phyloP scores from a whole-genome alignment of 2,888 invertebrate genomes.

The Pinctada fucata region DNA sequence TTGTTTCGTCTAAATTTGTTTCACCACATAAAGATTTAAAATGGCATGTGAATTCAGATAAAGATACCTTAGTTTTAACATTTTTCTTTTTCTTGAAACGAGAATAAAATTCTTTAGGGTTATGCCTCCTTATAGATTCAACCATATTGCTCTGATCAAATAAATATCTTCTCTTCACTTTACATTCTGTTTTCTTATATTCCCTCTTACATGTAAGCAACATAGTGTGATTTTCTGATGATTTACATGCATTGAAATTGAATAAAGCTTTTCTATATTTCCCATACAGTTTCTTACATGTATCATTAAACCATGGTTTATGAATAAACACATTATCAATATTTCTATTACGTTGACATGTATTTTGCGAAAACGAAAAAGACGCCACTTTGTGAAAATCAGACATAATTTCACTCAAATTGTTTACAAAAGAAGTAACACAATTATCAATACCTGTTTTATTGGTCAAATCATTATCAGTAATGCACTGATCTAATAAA shows the following conservation, averaged over 20 bases:
- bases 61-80: not conserved
- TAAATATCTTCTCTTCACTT: not conserved
- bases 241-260: not conserved
- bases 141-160: not conserved
- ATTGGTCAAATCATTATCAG: not conserved
- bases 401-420: not conserved
- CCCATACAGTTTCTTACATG: not conserved
- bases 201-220: not conserved
- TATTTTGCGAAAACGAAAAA: too few species aligned
- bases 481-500: not conserved
- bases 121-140: not conserved
- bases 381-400: not conserved
- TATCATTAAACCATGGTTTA: slow-evolving; percentile 8
- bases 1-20: slow-evolving; percentile 1
- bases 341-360: too few species aligned
- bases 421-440: not conserved
- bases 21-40: slow-evolving; percentile 12
- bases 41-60: slow-evolving; percentile 3
- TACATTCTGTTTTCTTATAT: slow-evolving; percentile 3
- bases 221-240: not conserved
- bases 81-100: not conserved
- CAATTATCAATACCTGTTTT: not conserved
- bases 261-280: not conserved
- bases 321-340: not conserved
- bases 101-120: slow-evolving; percentile 18